Evolutionary conservation across 2,113 vertebrate genomes (phyloP), one percentile per base, ranked within the genome.

Genomic region (Agapornis roseicollis): DNA sequence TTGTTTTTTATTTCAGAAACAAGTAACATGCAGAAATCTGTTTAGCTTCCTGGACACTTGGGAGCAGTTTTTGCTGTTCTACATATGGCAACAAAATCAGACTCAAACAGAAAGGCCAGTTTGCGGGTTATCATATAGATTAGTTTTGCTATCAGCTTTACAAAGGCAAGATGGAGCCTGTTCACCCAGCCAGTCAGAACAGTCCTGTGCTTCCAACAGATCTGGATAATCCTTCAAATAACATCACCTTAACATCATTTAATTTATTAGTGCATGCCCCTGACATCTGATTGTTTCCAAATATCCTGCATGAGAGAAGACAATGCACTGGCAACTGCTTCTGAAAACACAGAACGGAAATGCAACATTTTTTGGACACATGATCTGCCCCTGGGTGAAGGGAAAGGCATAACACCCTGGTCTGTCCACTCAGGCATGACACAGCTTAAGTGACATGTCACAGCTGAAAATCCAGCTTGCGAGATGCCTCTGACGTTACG

Each of bases 401-500:
- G 8, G 53, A 77, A 89, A 92, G 47, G 52, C 58, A 87, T 46
- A 76, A 39, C 33, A 85, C 31, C 28, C 68, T 29, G 23, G n/a
- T 78, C 47, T 83, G 66, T 46, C 68, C 42, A 39, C 24, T 71
- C 31, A 50, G 82, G 77, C 82, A 70, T 28, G 25, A 52, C 72
- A 77, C 49, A 85, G 68, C 14, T 89, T 69, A 94, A 92, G 68
- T 86, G 85, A 91, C 95, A 86, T 46, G 73, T n/a, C 89, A 92
- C 89, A 95, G 92, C 79, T 90, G 78, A 94, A 94, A 95, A 95
- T 88, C 41, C 70, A 87, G 71, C 78, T 81, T 0, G 0, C 2
- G 7, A 80, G 69, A 82, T 93, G 80, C 90, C 71, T 77, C 74
- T 82, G 93, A 85, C 3, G 17, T 85, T 81, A 74, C 6, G 1